Evolutionary conservation across 2,797 vertebrate species (phyloP).

Genomic region (Carapus acus): DNA sequence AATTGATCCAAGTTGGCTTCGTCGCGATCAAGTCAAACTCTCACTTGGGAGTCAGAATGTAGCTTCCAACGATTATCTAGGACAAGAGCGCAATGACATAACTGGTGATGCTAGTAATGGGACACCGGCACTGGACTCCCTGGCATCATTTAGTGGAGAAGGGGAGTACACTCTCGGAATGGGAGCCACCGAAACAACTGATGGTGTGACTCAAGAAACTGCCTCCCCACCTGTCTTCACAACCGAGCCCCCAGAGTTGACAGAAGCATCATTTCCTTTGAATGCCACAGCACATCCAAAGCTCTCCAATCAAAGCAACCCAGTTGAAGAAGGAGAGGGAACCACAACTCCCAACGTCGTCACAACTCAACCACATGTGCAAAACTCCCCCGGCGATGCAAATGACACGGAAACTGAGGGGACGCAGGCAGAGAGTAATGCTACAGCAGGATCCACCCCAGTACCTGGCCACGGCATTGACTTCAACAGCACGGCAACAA

Average conservation of each 20-base stretch:
- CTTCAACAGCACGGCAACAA: constrained; percentile 1
- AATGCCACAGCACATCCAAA: background rate
- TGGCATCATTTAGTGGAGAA: background rate
- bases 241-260: background rate
- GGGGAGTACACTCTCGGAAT: background rate
- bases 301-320: constrained; percentile 21
- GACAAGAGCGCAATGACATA: background rate
- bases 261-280: background rate
- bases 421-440: constrained; percentile 6
- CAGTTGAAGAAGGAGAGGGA: constrained; percentile 16
- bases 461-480: constrained; percentile 2
- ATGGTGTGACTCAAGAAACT: background rate
- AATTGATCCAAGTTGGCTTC: constrained; percentile 45
- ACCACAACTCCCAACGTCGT: background rate
- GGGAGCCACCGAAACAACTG: constrained; percentile 3
- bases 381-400: constrained; percentile 4
- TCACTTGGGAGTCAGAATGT: background rate
- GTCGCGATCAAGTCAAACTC: background rate
- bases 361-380: background rate
- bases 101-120: rapidly evolving
- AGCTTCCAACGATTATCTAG: background rate
- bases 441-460: constrained; percentile 3
- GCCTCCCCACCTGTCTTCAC: background rate
- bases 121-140: constrained; percentile 28
- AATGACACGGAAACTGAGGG: constrained; percentile 19